Conservation (phyloP, 2,113 vertebrate genomes). For the human region DNA sequence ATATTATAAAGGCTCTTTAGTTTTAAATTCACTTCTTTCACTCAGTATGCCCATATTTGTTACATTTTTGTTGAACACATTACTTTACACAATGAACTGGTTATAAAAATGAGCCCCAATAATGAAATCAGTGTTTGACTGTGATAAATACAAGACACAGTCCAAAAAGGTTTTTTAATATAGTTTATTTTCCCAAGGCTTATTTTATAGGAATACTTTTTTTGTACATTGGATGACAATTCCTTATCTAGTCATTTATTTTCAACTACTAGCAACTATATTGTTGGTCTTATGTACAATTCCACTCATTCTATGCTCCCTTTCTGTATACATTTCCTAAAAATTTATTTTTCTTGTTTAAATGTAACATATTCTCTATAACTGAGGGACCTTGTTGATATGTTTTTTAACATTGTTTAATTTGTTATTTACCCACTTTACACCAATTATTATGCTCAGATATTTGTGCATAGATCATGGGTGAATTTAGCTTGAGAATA, state of each 20-base stretch:
- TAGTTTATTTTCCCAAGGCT: neutral
- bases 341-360: neutral
- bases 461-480: neutral
- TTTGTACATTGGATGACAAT: neutral
- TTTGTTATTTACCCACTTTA: neutral
- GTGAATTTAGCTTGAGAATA: neutral
- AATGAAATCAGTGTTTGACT: neutral
- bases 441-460: neutral
- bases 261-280: neutral
- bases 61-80: neutral
- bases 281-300: neutral
- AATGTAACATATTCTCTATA: neutral
- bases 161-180: neutral
- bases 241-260: neutral
- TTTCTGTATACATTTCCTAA: neutral
- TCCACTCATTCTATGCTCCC: too few relatives aligned
- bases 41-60: neutral
- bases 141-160: neutral
- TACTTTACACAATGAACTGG: neutral
- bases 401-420: neutral
- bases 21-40: constrained; percentile 26
- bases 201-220: neutral
- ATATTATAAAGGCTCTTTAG: neutral
- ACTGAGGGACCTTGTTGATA: neutral
- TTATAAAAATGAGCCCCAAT: neutral